These are phyloP conservation scores for Trogon melanurus DNA, from an alignment of 2,113 vertebrate genomes.

Conservation along the genomic window DNA sequence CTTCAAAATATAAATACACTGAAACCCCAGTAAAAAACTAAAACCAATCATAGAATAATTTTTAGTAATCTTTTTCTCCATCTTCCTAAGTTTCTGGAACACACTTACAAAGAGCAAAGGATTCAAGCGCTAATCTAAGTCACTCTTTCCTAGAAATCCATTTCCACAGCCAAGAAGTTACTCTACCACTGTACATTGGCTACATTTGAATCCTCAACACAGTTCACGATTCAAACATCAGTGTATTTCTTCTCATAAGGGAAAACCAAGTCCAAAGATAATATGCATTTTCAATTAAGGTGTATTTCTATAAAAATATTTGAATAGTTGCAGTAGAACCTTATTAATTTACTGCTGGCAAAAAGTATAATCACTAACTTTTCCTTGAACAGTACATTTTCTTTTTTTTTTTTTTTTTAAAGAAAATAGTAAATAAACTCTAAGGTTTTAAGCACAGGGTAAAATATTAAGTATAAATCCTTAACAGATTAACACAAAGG, in stretches of 20 bases:
- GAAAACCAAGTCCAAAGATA: neutral
- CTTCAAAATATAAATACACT: neutral
- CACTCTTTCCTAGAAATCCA: constrained; percentile 1
- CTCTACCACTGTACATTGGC: neutral
- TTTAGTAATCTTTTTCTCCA: neutral
- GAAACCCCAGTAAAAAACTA: neutral
- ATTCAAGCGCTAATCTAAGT: neutral
- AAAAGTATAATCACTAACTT: neutral
- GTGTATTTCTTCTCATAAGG: neutral
- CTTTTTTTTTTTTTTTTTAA: neutral
- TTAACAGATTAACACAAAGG: neutral
- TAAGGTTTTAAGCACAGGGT: neutral
- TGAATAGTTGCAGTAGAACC: neutral
- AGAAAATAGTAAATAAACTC: neutral
- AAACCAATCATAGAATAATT: neutral
- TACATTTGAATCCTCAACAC: neutral
- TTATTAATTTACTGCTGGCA: neutral
- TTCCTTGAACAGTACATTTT: neutral
- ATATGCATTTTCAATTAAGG: neutral
- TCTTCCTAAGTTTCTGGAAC: neutral
- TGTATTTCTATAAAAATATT: constrained; percentile 2
- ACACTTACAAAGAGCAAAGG: neutral
- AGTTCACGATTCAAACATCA: neutral
- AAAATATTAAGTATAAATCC: neutral
- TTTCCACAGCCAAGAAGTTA: neutral